Conservation (phyloP, 2,113 vertebrate genomes). For the Amphiprion percula region DNA sequence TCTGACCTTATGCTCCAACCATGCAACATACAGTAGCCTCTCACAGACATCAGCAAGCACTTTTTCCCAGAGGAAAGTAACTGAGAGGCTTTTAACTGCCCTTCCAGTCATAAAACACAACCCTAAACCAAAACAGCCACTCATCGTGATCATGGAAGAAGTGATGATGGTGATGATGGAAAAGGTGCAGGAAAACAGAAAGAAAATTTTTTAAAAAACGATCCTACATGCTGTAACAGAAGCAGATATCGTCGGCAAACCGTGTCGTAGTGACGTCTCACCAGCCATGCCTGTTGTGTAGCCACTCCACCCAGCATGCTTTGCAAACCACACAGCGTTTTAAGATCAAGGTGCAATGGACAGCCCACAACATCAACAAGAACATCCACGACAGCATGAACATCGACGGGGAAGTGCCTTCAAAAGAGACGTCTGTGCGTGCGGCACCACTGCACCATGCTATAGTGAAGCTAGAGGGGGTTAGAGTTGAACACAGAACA, state of each 20-base stretch:
- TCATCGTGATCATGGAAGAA: slow-evolving; percentile 70
- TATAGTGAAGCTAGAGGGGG: slow-evolving; percentile 73
- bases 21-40: slow-evolving; percentile 78
- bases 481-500: slow-evolving; percentile 69
- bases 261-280: slow-evolving; percentile 36
- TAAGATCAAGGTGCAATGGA: slow-evolving; percentile 74
- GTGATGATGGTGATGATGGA: slow-evolving; percentile 70
- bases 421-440: slow-evolving; percentile 56
- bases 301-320: slow-evolving; percentile 80
- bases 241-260: slow-evolving; percentile 60
- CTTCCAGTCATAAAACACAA: slow-evolving; percentile 57
- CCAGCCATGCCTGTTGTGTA: slow-evolving; percentile 77
- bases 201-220: slow-evolving; percentile 19
- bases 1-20: slow-evolving; percentile 62
- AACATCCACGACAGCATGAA: slow-evolving; percentile 52
- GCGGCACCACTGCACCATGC: slow-evolving; percentile 74
- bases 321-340: slow-evolving; percentile 77
- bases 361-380: slow-evolving; percentile 69
- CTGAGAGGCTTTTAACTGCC: slow-evolving; percentile 53
- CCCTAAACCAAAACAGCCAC: slow-evolving; percentile 62
- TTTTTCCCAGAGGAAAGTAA: slow-evolving; percentile 55
- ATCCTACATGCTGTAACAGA: slow-evolving; percentile 79
- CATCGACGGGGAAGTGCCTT: slow-evolving; percentile 64
- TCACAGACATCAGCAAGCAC: slow-evolving; percentile 71
- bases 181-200: slow-evolving; percentile 65